Evolutionary conservation across 2,113 vertebrate genomes (phyloP), one percentile per base, ranked within the genome.

Genomic region (Copsychus sechellarum): DNA sequence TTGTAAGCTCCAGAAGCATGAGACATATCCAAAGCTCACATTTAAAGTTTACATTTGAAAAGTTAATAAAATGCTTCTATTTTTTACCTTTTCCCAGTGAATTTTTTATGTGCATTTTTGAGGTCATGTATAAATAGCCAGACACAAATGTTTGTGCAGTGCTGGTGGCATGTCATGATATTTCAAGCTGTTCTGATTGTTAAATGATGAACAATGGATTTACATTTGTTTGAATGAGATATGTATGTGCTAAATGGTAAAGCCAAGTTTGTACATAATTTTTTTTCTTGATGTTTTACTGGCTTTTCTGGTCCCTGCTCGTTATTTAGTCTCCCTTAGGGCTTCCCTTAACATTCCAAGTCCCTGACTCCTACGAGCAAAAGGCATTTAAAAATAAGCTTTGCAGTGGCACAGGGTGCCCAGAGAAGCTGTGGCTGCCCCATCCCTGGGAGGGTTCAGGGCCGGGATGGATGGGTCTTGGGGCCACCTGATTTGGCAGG

Each of bases 101-200:
- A 70, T 87, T 91, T 94, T 95, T 93, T 14, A 81, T 71, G 48
- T 81, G 73, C 29, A n/a, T 86, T 93, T 95, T 91, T 88, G 53
- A 91, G 87, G 93, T 81, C 28, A 29, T 58, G 17, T 69, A 82
- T 92, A 95, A 82, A 92, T 82, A 94, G 70, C 51, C 42, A 87
- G 57, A 58, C 36, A 58, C 34, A 80, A 83, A 73, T 82, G 43
- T 82, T 94, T 86, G 58, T 88, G 79, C 66, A 34, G 36, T 76
- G 58, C 79, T 81, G 25, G 28, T 72, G 60, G 19, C 8, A 0
- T 88, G 45, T 58, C 33, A 15, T 24, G 54, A 5, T 90, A 78
- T 47, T 88, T 79, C 50, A 48, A 53, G 61, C 66, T 58, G 5
- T 74, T 81, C 57, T 80, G 42, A 16, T 57, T 57, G 47, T 78